These are phyloP conservation scores for Heterotis niloticus DNA, from an alignment of 2,113 vertebrate species.

Conservation along the genomic window DNA sequence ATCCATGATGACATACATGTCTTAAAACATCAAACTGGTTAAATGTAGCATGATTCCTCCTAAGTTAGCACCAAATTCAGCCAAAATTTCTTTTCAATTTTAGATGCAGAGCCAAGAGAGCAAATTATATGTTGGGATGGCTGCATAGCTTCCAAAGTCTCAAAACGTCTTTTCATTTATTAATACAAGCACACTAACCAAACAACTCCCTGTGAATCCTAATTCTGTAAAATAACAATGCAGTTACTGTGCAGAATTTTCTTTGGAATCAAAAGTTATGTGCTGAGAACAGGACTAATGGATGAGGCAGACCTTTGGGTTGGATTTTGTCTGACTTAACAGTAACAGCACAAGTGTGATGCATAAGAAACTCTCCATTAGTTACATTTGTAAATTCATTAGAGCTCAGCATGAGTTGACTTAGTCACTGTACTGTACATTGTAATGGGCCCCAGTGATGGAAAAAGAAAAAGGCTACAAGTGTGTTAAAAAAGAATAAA, in stretches of 20 bases:
- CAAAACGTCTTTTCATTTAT: background rate
- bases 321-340: too few species aligned
- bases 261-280: background rate
- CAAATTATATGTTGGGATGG: background rate
- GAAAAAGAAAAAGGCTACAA: too few species aligned
- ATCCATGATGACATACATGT: too few species aligned
- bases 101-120: background rate
- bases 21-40: background rate
- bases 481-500: background rate
- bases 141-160: background rate
- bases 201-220: background rate
- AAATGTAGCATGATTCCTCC: background rate
- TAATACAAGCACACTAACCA: background rate
- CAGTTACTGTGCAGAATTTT: background rate
- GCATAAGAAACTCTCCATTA: background rate
- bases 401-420: background rate
- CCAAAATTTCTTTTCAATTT: background rate
- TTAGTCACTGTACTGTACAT: too few species aligned
- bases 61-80: background rate
- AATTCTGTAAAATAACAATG: background rate
- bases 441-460: background rate
- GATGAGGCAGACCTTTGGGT: background rate
- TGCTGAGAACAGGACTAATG: background rate
- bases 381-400: background rate
- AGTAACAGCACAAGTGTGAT: too few species aligned